A percentile compares a stretch with the other conserved stretches of the same genome.
These are phyloP conservation scores for Lithophane semibrunnea DNA, from an alignment of 2,888 invertebrate species.

Conservation along the genomic window DNA sequence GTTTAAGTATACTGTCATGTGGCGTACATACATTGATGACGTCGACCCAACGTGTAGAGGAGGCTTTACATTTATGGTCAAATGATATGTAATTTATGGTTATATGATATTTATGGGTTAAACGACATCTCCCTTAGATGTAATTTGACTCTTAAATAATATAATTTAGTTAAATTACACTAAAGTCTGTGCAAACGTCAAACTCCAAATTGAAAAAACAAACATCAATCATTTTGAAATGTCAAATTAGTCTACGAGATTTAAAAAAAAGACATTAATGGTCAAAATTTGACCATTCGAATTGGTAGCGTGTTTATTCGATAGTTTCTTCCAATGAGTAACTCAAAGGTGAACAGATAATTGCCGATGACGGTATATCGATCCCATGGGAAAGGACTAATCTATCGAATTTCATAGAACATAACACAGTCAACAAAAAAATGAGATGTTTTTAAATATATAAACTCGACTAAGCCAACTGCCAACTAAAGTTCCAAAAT, in stretches of 20 bases:
- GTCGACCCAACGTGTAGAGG: too few relatives aligned
- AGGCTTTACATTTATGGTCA: not conserved
- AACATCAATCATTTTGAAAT: too few relatives aligned
- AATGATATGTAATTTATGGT: not conserved
- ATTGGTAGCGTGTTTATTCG: not conserved
- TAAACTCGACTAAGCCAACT: not conserved
- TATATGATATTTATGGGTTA: not conserved
- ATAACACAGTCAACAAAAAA: slow-evolving; percentile 2
- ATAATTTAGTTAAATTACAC: not conserved
- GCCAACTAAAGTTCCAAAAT: not conserved
- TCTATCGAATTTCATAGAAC: slow-evolving; percentile 10
- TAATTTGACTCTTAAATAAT: not conserved
- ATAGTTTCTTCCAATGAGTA: slow-evolving; percentile 2
- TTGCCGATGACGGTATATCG: slow-evolving; percentile 32
- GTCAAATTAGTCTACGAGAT: too few relatives aligned
- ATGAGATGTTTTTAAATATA: not conserved
- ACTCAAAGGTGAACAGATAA: slow-evolving; percentile 2
- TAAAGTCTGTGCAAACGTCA: too few relatives aligned
- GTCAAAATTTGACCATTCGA: too few relatives aligned
- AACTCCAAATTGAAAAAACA: too few relatives aligned
- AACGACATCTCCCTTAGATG: not conserved
- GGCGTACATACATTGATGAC: too few relatives aligned
- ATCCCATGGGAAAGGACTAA: slow-evolving; percentile 32
- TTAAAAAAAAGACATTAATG: too few relatives aligned
- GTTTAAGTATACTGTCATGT: too few relatives aligned